These are phyloP conservation scores for Nanorana parkeri DNA, from an alignment of 2,113 vertebrate genomes.

Conservation along the genomic window DNA sequence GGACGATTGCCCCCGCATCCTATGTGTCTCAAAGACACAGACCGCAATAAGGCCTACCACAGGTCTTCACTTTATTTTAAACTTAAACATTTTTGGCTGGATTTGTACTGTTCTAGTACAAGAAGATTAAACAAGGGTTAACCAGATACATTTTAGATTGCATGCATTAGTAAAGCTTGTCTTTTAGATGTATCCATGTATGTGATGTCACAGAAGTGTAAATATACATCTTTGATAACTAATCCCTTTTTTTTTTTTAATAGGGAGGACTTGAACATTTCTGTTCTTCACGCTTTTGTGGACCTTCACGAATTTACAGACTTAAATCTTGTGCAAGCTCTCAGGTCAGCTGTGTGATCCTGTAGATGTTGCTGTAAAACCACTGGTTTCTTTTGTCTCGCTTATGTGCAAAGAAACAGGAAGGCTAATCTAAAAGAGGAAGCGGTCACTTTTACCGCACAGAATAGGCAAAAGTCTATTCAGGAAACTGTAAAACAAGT, in stretches of 20 bases:
- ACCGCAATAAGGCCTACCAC: no score
- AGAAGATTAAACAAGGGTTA: no score
- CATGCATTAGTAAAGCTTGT: no score
- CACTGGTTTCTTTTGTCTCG: background rate
- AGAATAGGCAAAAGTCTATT: background rate
- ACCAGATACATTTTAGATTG: no score
- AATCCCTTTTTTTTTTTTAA: background rate
- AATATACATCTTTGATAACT: background rate
- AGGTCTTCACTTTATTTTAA: no score
- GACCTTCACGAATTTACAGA: constrained; percentile 93
- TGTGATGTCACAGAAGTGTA: no score
- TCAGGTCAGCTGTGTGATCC: constrained; percentile 73
- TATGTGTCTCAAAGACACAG: no score
- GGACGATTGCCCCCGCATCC: no score
- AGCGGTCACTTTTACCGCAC: constrained; percentile 28
- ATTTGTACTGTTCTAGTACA: no score
- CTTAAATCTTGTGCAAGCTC: constrained; percentile 91
- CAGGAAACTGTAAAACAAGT: constrained; percentile 9
- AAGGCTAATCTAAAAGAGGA: constrained; percentile 32
- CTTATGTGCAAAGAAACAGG: constrained; percentile 1
- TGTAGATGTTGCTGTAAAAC: background rate
- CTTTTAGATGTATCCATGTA: no score
- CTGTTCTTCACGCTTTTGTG: constrained; percentile 89
- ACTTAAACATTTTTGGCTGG: no score
- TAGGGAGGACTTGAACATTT: constrained; percentile 90